Base-by-base conservation (phyloP, 2,888 invertebrate species). In the Notodonta dromedarius region DNA sequence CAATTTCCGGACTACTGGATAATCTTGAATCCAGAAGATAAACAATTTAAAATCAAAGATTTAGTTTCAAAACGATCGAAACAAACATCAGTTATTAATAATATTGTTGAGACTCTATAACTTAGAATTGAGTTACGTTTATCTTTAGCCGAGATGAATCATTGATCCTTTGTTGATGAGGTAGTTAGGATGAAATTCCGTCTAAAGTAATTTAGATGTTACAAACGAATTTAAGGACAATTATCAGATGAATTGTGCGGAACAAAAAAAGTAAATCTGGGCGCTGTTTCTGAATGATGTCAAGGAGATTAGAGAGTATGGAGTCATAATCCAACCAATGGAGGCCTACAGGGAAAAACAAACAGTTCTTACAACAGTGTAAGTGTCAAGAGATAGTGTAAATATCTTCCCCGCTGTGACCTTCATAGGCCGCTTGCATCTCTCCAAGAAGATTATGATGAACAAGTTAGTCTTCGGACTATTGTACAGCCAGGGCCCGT, bases 361-460 rank as follows among this genome's bases (percentile, higher is more conserved):
- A 48, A 50, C 40, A 46, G 48, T 52, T 63, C 90, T 90, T 83
- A 94, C 94, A 63, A 88, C 82, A 40, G 94, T 94, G 62, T 94
- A 93, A 32, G 94, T 94, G 59, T 89, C 86, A 40, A 94, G 83
- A 4, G 94, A 94, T 16, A 95, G 83, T 1, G 86, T 94, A 63
- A 93, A 93, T 71, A 94, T 89, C 78, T 94, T 94, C 8, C 94
- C 94, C 40, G 94, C 94, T 0, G 91, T 92, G 5, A 94, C 86
- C 50, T 83, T 81, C 57, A 94, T 79, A 0, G 94, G 94, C 16
- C 87, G 89, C 67, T 94, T 94, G 70, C 94, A 93, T 69, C 94
- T 85, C 63, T 92, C 91, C 70, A 94, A 80, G 61, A 94, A 93
- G 32, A 94, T 80, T 32, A 94, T 81, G 16, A 94, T 74, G 54